These are phyloP conservation scores for Nannospalax galili DNA, from an alignment of 2,113 vertebrate genomes.

Conservation along the genomic window DNA sequence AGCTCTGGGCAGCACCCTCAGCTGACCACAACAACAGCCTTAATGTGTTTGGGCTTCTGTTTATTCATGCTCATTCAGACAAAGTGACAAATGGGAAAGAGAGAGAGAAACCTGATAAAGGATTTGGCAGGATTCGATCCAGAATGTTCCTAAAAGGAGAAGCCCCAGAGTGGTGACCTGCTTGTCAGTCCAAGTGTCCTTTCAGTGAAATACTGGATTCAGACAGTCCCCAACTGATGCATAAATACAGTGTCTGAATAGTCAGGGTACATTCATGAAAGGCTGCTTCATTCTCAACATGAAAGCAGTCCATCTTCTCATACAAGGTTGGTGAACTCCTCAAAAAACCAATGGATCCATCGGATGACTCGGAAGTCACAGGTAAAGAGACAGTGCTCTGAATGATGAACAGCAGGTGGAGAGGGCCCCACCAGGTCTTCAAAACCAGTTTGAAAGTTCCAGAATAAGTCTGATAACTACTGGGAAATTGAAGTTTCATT, in stretches of 20 bases:
- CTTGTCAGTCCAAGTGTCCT: slow-evolving; percentile 76
- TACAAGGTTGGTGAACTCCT: slow-evolving; percentile 80
- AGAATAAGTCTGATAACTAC: slow-evolving; percentile 55
- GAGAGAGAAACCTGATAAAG: slow-evolving; percentile 67
- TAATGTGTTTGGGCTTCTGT: slow-evolving; percentile 77
- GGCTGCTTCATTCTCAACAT: slow-evolving; percentile 64
- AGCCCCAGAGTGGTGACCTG: slow-evolving; percentile 80
- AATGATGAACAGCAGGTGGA: too few species aligned
- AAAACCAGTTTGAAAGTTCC: too few species aligned
- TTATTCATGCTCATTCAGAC: slow-evolving; percentile 86
- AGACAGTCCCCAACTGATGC: slow-evolving; percentile 79
- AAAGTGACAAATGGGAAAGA: slow-evolving; percentile 86
- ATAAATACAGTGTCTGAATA: slow-evolving; percentile 77
- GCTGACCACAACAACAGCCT: slow-evolving; percentile 92
- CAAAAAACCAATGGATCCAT: slow-evolving; percentile 73
- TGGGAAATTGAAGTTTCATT: slow-evolving; percentile 70
- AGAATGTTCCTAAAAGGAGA: slow-evolving; percentile 79
- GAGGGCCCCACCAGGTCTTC: too few species aligned
- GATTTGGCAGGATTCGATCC: slow-evolving; percentile 80
- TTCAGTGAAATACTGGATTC: slow-evolving; percentile 77
- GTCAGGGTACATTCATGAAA: slow-evolving; percentile 84
- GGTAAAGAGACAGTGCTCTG: slow-evolving; percentile 30
- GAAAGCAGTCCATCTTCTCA: slow-evolving; percentile 80
- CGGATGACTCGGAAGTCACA: slow-evolving; percentile 71
- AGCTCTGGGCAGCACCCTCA: slow-evolving; percentile 86